These are phyloP conservation scores for Scaptomyza montana DNA, from an alignment of 1,140 invertebrate genomes.

Conservation along the genomic window DNA sequence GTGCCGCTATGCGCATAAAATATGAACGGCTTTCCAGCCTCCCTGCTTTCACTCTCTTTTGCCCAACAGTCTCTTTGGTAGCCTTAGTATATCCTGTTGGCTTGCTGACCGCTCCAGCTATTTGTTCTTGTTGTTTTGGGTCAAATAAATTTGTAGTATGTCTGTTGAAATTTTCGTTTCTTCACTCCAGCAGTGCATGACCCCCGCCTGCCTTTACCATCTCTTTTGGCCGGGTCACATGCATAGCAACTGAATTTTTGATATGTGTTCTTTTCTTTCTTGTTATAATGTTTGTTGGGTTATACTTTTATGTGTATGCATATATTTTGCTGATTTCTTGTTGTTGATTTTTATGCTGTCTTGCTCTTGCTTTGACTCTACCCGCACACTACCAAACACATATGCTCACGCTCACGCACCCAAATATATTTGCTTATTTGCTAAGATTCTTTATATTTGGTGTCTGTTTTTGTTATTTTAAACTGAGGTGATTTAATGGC, in stretches of 20 bases:
- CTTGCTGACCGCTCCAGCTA: slow-evolving; percentile 38
- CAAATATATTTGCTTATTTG: slow-evolving; percentile 30
- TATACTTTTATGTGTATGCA: slow-evolving; percentile 30
- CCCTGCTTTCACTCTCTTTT: slow-evolving; percentile 7
- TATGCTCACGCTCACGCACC: neutral
- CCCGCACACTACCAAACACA: neutral
- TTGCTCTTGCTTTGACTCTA: neutral
- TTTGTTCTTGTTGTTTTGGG: slow-evolving; percentile 75
- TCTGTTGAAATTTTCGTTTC: slow-evolving; percentile 54
- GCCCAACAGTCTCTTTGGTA: slow-evolving; percentile 6
- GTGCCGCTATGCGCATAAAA: slow-evolving; percentile 82
- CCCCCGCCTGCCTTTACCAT: no score
- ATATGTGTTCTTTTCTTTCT: slow-evolving; percentile 31
- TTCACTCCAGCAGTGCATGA: no score
- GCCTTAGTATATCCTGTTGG: slow-evolving; percentile 15
- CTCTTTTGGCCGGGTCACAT: slow-evolving; percentile 44
- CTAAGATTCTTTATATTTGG: slow-evolving; percentile 18
- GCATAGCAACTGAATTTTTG: slow-evolving; percentile 68
- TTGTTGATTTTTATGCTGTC: slow-evolving; percentile 71
- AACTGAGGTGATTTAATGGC: slow-evolving; percentile 63
- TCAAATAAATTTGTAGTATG: slow-evolving; percentile 69
- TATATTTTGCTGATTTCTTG: slow-evolving; percentile 58
- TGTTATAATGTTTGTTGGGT: slow-evolving; percentile 24
- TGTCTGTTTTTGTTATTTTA: slow-evolving; percentile 47
- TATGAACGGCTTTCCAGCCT: slow-evolving; percentile 59